These are phyloP conservation scores for Cynaeus angustus DNA, from an alignment of 2,888 invertebrate genomes.

Conservation along the genomic window DNA sequence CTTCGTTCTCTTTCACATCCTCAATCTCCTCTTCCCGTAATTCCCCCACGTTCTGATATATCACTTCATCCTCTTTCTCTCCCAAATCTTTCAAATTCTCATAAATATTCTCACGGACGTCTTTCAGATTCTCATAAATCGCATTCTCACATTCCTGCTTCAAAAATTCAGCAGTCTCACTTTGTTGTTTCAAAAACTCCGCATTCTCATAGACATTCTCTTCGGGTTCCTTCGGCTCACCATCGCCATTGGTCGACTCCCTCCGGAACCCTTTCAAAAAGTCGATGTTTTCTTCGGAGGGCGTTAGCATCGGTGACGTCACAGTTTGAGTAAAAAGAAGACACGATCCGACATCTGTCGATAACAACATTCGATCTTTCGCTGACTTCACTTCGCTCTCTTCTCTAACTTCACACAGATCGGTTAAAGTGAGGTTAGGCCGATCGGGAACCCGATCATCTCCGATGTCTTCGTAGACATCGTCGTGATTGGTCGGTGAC, in stretches of 20 bases:
- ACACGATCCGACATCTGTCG: constrained; percentile 68
- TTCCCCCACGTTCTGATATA: constrained; percentile 63
- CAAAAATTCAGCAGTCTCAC: constrained; percentile 52
- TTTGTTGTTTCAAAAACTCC: constrained; percentile 53
- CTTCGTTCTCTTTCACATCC: constrained; percentile 18
- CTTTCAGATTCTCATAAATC: constrained; percentile 55
- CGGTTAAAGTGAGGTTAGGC: constrained; percentile 55
- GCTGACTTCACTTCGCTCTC: constrained; percentile 60
- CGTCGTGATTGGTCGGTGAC: constrained; percentile 10
- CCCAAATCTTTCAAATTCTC: constrained; percentile 56
- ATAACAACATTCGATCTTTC: constrained; percentile 69
- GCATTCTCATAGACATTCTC: constrained; percentile 61
- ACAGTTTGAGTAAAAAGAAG: constrained; percentile 71
- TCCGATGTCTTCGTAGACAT: constrained; percentile 50
- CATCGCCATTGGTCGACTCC: constrained; percentile 24
- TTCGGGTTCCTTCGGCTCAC: constrained; percentile 30
- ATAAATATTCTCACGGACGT: constrained; percentile 54
- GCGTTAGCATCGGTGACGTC: constrained; percentile 71
- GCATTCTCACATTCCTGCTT: constrained; percentile 49
- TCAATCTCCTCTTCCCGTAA: constrained; percentile 29
- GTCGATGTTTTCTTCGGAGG: constrained; percentile 71
- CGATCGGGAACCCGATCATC: constrained; percentile 32
- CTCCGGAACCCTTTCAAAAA: constrained; percentile 69
- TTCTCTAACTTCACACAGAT: constrained; percentile 29
- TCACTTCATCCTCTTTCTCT: constrained; percentile 43